These are phyloP conservation scores for Schizaphis graminum DNA, from an alignment of 2,888 invertebrate genomes.

Conservation along the genomic window DNA sequence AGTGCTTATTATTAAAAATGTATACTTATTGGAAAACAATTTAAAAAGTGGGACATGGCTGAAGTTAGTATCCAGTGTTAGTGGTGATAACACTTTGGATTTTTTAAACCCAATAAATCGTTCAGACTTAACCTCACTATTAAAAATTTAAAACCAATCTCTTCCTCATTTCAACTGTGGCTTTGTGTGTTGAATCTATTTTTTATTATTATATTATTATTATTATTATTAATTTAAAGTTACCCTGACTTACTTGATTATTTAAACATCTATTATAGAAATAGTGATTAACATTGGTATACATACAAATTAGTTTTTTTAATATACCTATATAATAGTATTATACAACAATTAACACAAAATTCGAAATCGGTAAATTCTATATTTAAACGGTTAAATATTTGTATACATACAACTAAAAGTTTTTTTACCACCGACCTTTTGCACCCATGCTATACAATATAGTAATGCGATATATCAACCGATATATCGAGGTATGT, in stretches of 20 bases:
- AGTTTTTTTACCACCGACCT: no score
- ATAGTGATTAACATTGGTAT: not conserved
- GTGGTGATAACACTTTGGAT: no score
- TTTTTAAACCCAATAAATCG: no score
- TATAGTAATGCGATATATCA: not conserved
- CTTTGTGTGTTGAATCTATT: not conserved
- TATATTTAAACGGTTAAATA: no score
- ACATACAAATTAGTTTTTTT: not conserved
- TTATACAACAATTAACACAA: not conserved
- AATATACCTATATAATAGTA: not conserved
- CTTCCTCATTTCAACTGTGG: not conserved
- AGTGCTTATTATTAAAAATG: not conserved
- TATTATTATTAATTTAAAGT: not conserved
- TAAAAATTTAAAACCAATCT: not conserved
- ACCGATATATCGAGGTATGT: not conserved
- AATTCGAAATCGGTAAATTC: not conserved
- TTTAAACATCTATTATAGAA: not conserved
- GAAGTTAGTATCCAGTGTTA: no score
- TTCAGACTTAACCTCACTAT: not conserved
- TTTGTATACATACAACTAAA: no score
- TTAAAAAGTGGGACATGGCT: no score
- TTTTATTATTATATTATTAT: not conserved
- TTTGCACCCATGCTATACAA: not conserved
- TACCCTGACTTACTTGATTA: not conserved
- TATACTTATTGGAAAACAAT: not conserved